Evolutionary conservation across 2,888 invertebrate genomes (phyloP).

Genomic region (Nematopogon swammerdamellus): DNA sequence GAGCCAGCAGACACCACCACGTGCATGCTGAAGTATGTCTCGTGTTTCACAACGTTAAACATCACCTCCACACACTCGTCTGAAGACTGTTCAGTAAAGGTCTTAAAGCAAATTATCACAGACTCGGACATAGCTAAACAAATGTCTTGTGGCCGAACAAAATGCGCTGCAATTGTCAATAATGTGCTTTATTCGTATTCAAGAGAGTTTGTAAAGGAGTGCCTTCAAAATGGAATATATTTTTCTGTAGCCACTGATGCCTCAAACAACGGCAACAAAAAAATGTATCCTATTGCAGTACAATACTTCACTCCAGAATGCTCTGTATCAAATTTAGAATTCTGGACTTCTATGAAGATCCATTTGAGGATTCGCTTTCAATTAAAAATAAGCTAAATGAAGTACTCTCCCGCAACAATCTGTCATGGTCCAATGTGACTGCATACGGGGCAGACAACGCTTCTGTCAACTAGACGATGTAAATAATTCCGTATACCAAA

Average conservation of each 20-base stretch:
- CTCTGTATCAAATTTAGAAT: constrained; percentile 4
- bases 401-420: not conserved
- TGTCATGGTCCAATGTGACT: constrained; percentile 7
- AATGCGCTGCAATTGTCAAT: constrained; percentile 12
- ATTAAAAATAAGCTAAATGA: constrained; percentile 3
- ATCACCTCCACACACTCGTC: constrained; percentile 14
- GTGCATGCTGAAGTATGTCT: constrained; percentile 11
- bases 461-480: constrained; percentile 9
- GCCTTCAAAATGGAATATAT: constrained; percentile 6
- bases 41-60: constrained; percentile 13
- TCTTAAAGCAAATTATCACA: constrained; percentile 10
- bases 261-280: constrained; percentile 10
- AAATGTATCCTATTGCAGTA: constrained; percentile 8
- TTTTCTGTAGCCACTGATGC: constrained; percentile 11
- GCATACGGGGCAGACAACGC: constrained; percentile 11
- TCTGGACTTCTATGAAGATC: constrained; percentile 7
- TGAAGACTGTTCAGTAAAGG: constrained; percentile 12
- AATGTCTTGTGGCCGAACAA: constrained; percentile 13
- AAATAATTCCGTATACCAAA: constrained; percentile 7
- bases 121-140: constrained; percentile 12
- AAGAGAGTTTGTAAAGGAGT: constrained; percentile 6
- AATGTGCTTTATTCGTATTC: constrained; percentile 12
- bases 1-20: too few relatives aligned
- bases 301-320: constrained; percentile 9
- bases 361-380: constrained; percentile 2